These are phyloP conservation scores for Phaonia tiefii DNA, from an alignment of 2,888 invertebrate genomes.

Conservation along the genomic window DNA sequence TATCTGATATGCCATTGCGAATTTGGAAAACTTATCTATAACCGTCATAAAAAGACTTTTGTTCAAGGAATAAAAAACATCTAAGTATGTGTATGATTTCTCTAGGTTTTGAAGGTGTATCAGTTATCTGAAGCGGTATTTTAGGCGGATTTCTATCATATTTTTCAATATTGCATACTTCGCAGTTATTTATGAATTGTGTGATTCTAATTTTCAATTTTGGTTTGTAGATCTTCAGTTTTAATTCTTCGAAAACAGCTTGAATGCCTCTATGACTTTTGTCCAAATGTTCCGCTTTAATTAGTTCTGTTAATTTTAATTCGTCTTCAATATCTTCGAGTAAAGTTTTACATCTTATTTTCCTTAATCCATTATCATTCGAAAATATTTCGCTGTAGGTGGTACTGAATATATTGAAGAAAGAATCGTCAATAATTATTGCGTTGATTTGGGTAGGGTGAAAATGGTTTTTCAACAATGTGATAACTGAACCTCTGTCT, in stretches of 20 bases:
- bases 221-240: conserved; percentile 56
- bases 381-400: conserved; percentile 17
- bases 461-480: conserved; percentile 40
- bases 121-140: conserved; percentile 67
- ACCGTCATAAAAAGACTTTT: conserved; percentile 46
- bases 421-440: conserved; percentile 10
- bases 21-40: conserved; percentile 54
- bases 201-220: conserved; percentile 58
- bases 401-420: background rate
- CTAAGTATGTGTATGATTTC: conserved; percentile 59
- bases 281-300: conserved; percentile 36
- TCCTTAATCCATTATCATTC: conserved; percentile 20
- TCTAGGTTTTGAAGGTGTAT: conserved; percentile 68
- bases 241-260: conserved; percentile 35
- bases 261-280: conserved; percentile 44
- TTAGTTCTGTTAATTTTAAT: conserved; percentile 10
- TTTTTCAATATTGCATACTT: conserved; percentile 56
- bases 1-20: conserved; percentile 39
- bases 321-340: conserved; percentile 27
- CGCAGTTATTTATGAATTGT: conserved; percentile 67
- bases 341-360: conserved; percentile 24
- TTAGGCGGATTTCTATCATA: conserved; percentile 60
- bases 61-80: conserved; percentile 38
- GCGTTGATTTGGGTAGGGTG: conserved; percentile 16
- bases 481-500: background rate